Evolutionary conservation across 2,797 vertebrate genomes (phyloP).

Genomic region (Mus minutoides): DNA sequence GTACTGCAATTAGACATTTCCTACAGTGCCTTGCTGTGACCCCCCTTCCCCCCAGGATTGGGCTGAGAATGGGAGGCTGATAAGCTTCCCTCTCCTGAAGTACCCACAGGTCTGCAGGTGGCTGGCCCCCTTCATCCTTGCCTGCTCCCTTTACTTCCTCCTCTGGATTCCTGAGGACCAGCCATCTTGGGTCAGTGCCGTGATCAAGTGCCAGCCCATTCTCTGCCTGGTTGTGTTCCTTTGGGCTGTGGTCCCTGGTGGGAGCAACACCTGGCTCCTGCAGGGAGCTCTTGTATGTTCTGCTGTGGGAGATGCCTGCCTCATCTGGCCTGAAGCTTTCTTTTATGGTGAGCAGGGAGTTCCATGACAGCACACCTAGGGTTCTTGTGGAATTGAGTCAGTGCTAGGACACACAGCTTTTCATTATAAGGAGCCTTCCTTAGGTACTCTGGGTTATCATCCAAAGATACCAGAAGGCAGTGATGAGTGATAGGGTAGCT

Average conservation of each 20-base stretch:
- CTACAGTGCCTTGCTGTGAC: background rate
- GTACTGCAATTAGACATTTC: background rate
- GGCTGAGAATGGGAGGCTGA: background rate
- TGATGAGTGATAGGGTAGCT: background rate
- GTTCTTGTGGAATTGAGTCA: background rate
- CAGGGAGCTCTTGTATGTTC: constrained; percentile 90
- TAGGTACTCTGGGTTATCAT: background rate
- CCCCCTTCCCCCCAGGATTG: background rate
- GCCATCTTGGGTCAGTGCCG: constrained; percentile 84
- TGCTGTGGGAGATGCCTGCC: constrained; percentile 89
- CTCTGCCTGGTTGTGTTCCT: constrained; percentile 87
- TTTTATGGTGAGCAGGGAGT: constrained; percentile 79
- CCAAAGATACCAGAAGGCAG: background rate
- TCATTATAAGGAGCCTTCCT: background rate
- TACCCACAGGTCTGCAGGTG: background rate
- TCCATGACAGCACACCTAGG: background rate
- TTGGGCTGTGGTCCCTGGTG: constrained; percentile 71
- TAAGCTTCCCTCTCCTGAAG: constrained; percentile 30
- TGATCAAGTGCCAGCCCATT: constrained; percentile 89
- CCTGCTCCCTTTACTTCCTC: constrained; percentile 86
- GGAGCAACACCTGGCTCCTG: constrained; percentile 70
- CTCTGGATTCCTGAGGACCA: constrained; percentile 87
- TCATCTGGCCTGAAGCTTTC: constrained; percentile 91
- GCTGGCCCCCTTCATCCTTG: constrained; percentile 78
- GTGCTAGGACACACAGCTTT: too few species aligned